phyloP scores from a whole-genome alignment of 2,113 vertebrate genomes.

The Microtus ochrogaster region DNA sequence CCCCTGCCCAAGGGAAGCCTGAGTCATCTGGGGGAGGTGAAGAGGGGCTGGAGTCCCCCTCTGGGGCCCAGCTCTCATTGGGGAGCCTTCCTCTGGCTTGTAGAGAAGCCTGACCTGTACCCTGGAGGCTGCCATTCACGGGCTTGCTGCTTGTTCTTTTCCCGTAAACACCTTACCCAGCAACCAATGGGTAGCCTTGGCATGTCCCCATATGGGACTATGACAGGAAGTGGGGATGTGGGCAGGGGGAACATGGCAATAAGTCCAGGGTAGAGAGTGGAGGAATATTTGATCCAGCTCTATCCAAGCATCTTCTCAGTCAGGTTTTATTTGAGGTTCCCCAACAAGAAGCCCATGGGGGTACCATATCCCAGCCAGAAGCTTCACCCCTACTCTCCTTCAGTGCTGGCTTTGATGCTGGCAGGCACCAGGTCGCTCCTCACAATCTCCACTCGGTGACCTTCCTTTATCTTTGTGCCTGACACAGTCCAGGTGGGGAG shows the following conservation, averaged over 20 bases:
- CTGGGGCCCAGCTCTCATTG: background rate
- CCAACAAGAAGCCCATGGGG: background rate
- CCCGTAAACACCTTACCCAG: conserved; percentile 62
- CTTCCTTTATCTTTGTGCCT: background rate
- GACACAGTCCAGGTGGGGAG: background rate
- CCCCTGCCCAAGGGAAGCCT: background rate
- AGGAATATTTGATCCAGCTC: background rate
- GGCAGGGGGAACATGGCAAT: background rate
- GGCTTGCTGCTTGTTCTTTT: background rate
- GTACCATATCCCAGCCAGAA: background rate
- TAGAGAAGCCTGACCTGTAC: background rate
- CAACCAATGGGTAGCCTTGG: background rate
- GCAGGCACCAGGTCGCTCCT: background rate
- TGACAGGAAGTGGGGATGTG: background rate
- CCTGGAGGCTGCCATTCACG: background rate
- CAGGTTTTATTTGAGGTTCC: conserved; percentile 56
- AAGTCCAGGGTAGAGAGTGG: background rate
- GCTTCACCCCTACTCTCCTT: background rate
- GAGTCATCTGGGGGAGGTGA: background rate
- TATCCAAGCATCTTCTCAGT: background rate
- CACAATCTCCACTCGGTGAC: background rate
- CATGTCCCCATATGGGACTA: background rate
- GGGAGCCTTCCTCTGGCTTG: background rate
- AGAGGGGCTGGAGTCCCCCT: background rate
- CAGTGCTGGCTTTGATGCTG: background rate